Evolutionary conservation across 2,888 invertebrate genomes (phyloP).

Genomic region (Netelia melanura): DNA sequence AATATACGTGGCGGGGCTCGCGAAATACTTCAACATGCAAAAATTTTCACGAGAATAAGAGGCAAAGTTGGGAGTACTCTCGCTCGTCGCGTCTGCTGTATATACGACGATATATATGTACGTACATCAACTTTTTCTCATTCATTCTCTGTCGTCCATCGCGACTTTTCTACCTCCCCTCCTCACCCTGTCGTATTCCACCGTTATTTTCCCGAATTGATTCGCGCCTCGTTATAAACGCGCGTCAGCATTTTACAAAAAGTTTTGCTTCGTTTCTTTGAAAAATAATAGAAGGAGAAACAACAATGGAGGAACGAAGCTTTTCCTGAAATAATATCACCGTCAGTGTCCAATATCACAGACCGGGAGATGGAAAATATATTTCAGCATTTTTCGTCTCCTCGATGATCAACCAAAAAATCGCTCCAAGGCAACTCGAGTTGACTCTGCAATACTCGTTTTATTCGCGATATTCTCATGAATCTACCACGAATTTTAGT

Average conservation of each 20-base stretch:
- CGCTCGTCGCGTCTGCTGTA: neutral
- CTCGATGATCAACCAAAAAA: no score
- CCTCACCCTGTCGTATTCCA: neutral
- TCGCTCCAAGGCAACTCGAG: no score
- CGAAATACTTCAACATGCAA: neutral
- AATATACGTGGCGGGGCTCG: neutral
- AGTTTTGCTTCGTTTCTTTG: neutral
- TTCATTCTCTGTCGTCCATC: neutral
- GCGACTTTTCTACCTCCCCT: neutral
- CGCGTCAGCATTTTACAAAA: slow-evolving; percentile 1
- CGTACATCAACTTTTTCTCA: slow-evolving; percentile 21
- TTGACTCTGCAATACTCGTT: no score
- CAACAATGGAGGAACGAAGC: neutral
- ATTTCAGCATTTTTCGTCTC: no score
- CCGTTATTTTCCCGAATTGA: slow-evolving; percentile 6
- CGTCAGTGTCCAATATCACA: no score
- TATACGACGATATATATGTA: neutral
- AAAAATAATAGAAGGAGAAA: neutral
- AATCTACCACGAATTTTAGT: no score
- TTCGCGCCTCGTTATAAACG: slow-evolving; percentile 17
- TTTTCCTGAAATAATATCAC: neutral
- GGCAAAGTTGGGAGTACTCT: slow-evolving; percentile 11
- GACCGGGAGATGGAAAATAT: no score
- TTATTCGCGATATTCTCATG: no score
- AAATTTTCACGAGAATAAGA: neutral